phyloP scores from a whole-genome alignment of 2,888 invertebrate genomes.

The Conops quadrifasciatus region DNA sequence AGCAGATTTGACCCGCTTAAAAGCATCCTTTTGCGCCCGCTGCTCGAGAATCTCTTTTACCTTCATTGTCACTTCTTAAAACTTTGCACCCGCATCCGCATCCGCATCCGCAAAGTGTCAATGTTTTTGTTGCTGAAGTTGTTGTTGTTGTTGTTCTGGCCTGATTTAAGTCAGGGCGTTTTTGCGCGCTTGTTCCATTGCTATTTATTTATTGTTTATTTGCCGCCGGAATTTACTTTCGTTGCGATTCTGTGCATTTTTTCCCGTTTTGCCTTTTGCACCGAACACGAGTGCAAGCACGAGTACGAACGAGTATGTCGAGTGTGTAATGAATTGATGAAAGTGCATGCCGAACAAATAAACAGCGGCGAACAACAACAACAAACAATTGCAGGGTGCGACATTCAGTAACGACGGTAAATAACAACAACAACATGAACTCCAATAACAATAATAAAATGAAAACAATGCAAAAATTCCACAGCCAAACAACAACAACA shows the following conservation, averaged over 20 bases:
- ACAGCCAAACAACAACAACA: background rate
- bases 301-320: background rate
- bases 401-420: background rate
- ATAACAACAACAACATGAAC: too few species aligned
- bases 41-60: background rate
- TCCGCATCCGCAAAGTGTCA: background rate
- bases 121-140: slow-evolving; percentile 19
- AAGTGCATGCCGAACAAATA: slow-evolving; percentile 26
- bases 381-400: background rate
- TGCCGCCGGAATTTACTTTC: slow-evolving; percentile 24
- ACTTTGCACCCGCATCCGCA: background rate
- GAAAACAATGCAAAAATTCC: background rate
- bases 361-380: slow-evolving; percentile 14
- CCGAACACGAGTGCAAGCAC: too few species aligned
- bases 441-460: background rate
- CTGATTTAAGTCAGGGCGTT: slow-evolving; percentile 24
- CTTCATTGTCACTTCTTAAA: background rate
- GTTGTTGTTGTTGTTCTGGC: background rate
- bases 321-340: slow-evolving; percentile 7
- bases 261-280: background rate
- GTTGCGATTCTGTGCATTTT: background rate
- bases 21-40: background rate
- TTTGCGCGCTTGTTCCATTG: slow-evolving; percentile 30
- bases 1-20: too few species aligned
- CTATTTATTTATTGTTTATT: slow-evolving; percentile 41